Base-by-base conservation (phyloP, 2,797 vertebrate genomes). In the Pristis pectinata region DNA sequence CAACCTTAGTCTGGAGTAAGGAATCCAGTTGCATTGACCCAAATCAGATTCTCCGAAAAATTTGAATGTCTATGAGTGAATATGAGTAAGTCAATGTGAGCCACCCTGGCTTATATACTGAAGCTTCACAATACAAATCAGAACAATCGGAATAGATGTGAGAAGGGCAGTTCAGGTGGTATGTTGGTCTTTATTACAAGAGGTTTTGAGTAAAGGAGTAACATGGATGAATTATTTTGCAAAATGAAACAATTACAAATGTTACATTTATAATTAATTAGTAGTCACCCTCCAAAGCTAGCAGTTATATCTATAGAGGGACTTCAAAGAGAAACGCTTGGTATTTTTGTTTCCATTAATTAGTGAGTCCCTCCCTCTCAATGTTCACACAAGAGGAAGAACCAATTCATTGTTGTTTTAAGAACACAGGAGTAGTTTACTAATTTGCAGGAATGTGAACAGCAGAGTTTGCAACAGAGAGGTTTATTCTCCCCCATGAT, bases 391-490 rank as follows among this genome's bases (percentile, higher is more conserved):
- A 59, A 56, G 85, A 89, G 85, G n/a, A 37, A 89, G 17, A n/a
- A 59, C 85, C 6, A 89, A 89, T 59, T 61, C 85, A 89, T 89
- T 56, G 59, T n/a, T 56, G 13, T n/a, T 89, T 89, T 89, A 89
- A 61, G 19, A 34, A 61, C 19, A n/a, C 27, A 64, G 59, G 56
- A 85, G 34, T 61, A 85, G 56, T 56, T 61, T 87, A 61, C 6
- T 34, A 61, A 89, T 89, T 89, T 59, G 56, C 59, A n/a, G 34
- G 85, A 22, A 59, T 15, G 34, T n/a, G 56, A 61, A 56, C 59
- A 6, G 34, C 56, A 61, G 15, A n/a, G 19, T 89, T 59, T 59
- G 53, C 30, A 56, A 59, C 49, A 59, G 13, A 2, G 44, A 30
- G 8, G 27, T 8, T 59, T 34, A 56, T 15, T 41, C 56, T 15